Percentiles rank a stretch among this genome's conserved stretches.
Conservation (phyloP, 2,113 vertebrate genomes). For the Thomomys bottae region DNA sequence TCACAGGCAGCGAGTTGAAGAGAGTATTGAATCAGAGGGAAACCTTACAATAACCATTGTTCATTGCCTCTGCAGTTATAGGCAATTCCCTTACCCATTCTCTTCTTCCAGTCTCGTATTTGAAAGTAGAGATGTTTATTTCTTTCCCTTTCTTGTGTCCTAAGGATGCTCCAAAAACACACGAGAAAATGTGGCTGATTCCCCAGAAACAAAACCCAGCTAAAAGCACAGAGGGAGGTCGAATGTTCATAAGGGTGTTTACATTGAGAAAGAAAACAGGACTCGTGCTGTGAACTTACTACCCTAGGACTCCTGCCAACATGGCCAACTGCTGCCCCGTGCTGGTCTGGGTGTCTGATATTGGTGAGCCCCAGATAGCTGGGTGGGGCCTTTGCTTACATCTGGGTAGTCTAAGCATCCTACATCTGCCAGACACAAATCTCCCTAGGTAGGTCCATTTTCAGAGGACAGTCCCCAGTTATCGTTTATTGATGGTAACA, state of each 20-base stretch:
- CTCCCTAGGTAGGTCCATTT: background rate
- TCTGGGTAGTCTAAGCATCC: background rate
- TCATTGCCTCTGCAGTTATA: background rate
- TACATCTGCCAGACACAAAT: background rate
- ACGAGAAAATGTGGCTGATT: slow-evolving; percentile 25
- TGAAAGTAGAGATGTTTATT: slow-evolving; percentile 8
- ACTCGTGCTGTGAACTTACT: background rate
- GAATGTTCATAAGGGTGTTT: background rate
- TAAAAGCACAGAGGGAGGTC: background rate
- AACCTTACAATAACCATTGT: background rate
- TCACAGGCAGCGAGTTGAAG: background rate
- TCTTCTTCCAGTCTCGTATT: slow-evolving; percentile 29
- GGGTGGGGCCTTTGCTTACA: background rate
- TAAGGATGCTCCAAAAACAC: slow-evolving; percentile 7
- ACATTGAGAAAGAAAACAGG: slow-evolving; percentile 17
- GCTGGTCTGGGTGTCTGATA: background rate
- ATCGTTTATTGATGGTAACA: background rate
- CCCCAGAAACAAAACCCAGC: background rate
- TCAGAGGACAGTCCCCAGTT: background rate
- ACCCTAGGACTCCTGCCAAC: background rate
- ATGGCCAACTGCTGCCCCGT: background rate
- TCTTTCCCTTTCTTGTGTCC: background rate
- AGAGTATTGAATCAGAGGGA: background rate
- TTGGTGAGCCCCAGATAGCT: background rate
- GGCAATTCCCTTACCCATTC: background rate